Evolutionary conservation across 2,888 invertebrate species (phyloP), one percentile per base, ranked within the genome.

Genomic region (Diabrotica balteata): DNA sequence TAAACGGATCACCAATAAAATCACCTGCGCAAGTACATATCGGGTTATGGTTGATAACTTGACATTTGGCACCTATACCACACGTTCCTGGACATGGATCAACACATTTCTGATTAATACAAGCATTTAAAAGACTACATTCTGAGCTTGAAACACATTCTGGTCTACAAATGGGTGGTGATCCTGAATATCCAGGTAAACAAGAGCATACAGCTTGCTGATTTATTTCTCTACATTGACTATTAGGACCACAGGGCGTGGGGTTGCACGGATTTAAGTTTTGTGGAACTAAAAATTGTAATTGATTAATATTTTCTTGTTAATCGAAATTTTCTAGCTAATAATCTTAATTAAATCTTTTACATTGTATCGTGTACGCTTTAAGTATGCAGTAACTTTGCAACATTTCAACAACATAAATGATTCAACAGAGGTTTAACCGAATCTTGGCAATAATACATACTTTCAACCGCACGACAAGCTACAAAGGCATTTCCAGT

Each of bases 161-260:
- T 45, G 92, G 91, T 80, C 92, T 87, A 81, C 93, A 93, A 66
- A 87, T 88, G 65, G 91, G 90, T 44, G 90, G 91, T 72, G 85
- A 85, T 55, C 91, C 91, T 63, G 87, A 86, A 76, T 89, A 91
- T 73, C 88, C 87, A 50, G 87, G 86, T 71, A 89, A 82, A 78
- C 93, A 93, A 59, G 90, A 90, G 79, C 93, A 93, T n/a, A 91
- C 88, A 0, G 90, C 90, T 84, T 91, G 90, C 45, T 87, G 88
- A 77, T 91, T 91, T 42, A 88, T 81, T 79, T 90, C 90, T 77
- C 89, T 89, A 78, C 94, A 94, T 73, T 90, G 86, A 72, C 93
- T 93, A 79, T 93, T 93, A 6, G 93, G 89, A 49, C 94, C 94
- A 81, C 91, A 91, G 1, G 91, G 91, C 49, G 88, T 88, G 57